A percentile compares a stretch with the other conserved stretches of the same genome.
phyloP scores from a whole-genome alignment of 1,140 invertebrate species.

The Hormaphis cornu region DNA sequence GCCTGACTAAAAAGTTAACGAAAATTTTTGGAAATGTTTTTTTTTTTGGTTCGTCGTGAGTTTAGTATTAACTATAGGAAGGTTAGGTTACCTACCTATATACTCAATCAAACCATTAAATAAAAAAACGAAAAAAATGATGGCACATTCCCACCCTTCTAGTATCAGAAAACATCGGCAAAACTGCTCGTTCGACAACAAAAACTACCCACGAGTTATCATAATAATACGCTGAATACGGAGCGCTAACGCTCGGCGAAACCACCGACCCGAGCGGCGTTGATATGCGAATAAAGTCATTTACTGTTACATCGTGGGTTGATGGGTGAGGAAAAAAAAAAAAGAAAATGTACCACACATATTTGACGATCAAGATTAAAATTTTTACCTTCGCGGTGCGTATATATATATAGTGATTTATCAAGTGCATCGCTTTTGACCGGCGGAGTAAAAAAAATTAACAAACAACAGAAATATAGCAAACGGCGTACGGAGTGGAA shows the following conservation, averaged over 20 bases:
- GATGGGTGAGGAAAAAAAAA: neutral
- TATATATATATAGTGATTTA: slow-evolving; percentile 1
- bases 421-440: slow-evolving; percentile 1
- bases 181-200: too few relatives aligned
- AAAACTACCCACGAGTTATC: too few relatives aligned
- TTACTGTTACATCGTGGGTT: too few relatives aligned
- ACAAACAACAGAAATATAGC: neutral
- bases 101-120: too few relatives aligned
- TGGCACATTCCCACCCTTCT: too few relatives aligned
- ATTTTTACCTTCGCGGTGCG: neutral
- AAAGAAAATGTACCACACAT: neutral
- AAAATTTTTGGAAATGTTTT: too few relatives aligned
- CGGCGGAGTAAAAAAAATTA: slow-evolving; percentile 11
- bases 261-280: neutral
- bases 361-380: slow-evolving; percentile 14
- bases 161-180: too few relatives aligned
- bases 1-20: too few relatives aligned
- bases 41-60: too few relatives aligned
- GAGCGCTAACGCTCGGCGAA: neutral
- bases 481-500: slow-evolving; percentile 7
- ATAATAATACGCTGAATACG: neutral
- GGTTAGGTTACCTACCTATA: too few relatives aligned
- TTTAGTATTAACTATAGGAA: too few relatives aligned
- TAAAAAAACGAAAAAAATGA: too few relatives aligned
- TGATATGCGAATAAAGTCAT: neutral